phyloP scores from a whole-genome alignment of 92 coral and sea anemone genomes.

The Porites evermanni region DNA sequence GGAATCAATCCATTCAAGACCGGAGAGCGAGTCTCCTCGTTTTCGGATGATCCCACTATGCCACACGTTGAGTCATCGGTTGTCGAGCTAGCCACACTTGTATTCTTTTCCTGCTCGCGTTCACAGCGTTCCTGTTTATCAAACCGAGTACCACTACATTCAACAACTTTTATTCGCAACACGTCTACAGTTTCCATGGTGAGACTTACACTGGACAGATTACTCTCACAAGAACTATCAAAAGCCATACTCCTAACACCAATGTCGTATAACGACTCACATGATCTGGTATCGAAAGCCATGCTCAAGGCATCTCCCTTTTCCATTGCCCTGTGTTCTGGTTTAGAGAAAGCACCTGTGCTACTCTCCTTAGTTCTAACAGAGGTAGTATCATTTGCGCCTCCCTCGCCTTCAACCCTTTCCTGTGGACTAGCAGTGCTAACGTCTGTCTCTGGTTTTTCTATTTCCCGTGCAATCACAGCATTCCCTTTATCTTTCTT shows the following conservation, averaged over 20 bases:
- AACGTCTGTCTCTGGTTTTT: neutral
- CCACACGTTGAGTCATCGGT: neutral
- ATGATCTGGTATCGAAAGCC: constrained; percentile 12
- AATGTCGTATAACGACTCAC: neutral
- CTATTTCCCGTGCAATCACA: neutral
- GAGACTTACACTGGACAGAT: constrained; percentile 5
- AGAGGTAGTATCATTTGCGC: neutral
- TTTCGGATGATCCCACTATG: neutral
- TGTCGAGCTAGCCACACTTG: neutral
- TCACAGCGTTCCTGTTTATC: neutral
- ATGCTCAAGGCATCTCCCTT: neutral
- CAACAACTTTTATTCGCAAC: constrained; percentile 17
- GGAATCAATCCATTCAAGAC: constrained; percentile 17
- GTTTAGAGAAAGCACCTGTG: neutral
- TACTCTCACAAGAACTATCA: constrained; percentile 39
- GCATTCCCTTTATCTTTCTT: neutral
- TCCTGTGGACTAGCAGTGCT: neutral
- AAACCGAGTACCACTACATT: neutral
- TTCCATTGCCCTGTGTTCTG: neutral
- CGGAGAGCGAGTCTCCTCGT: neutral
- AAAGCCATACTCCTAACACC: constrained; percentile 9
- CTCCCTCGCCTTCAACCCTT: neutral
- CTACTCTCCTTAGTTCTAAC: neutral
- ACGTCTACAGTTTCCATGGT: constrained; percentile 42
- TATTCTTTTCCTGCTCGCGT: neutral